These are phyloP conservation scores for Kryptopterus vitreolus DNA, from an alignment of 2,797 vertebrate species.

Conservation along the genomic window DNA sequence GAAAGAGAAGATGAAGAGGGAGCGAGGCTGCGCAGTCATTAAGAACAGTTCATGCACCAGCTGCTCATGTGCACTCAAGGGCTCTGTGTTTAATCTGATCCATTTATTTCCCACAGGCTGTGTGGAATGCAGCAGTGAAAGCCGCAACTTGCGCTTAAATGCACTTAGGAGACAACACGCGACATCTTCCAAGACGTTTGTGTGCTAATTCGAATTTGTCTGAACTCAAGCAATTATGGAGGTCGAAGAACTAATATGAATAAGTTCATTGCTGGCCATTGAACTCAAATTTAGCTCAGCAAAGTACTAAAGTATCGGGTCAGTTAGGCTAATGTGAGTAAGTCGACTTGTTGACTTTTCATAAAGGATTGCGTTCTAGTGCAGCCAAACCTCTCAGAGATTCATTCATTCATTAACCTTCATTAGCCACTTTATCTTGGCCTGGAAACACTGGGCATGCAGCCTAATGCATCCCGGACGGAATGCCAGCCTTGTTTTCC, in stretches of 20 bases:
- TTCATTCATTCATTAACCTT: conserved; percentile 4
- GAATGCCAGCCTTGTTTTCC: background rate
- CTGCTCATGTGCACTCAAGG: conserved; percentile 24
- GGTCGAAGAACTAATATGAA: background rate
- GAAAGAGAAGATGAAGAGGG: background rate
- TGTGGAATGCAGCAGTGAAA: conserved; percentile 18
- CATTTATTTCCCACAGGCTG: conserved; percentile 13
- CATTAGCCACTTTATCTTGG: background rate
- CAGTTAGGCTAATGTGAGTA: background rate
- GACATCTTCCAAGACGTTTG: background rate
- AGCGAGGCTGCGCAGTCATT: background rate
- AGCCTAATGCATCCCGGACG: background rate
- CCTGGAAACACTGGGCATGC: background rate
- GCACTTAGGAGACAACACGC: background rate
- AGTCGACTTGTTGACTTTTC: background rate
- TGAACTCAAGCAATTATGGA: background rate
- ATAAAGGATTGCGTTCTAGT: background rate
- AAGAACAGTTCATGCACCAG: conserved; percentile 15
- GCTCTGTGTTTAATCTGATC: conserved; percentile 35
- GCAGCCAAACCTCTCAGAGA: background rate
- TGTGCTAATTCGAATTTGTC: background rate
- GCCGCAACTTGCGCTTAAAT: conserved; percentile 4
- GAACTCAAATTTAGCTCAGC: background rate
- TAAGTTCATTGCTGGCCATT: background rate
- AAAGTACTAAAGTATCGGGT: background rate